A percentile compares a stretch with the other conserved stretches of the same genome.
phyloP scores from a whole-genome alignment of 2,113 vertebrate species.

The Clarias magur region DNA sequence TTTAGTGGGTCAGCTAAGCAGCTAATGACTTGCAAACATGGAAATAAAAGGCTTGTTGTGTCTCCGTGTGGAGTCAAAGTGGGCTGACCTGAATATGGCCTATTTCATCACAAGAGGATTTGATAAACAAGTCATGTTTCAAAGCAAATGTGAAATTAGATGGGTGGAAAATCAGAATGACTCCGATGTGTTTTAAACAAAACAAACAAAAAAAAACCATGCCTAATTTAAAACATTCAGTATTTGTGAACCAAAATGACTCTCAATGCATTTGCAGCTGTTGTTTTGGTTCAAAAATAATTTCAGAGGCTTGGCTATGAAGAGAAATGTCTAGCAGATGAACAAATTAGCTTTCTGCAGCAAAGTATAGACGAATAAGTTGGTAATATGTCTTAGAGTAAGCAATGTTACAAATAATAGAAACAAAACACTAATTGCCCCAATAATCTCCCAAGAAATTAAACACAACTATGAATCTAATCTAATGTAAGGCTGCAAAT shows the following conservation, averaged over 20 bases:
- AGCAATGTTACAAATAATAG: neutral
- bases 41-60: slow-evolving; percentile 24
- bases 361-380: neutral
- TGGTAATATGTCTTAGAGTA: neutral
- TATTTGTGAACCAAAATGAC: slow-evolving; percentile 2
- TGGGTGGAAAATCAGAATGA: neutral
- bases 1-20: slow-evolving; percentile 50
- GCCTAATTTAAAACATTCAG: slow-evolving; percentile 5
- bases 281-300: slow-evolving; percentile 9
- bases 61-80: slow-evolving; percentile 26
- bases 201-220: slow-evolving; percentile 10
- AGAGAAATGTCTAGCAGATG: slow-evolving; percentile 4
- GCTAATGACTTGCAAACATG: slow-evolving; percentile 47
- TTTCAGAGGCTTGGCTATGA: neutral
- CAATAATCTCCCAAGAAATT: neutral
- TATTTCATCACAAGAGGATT: slow-evolving; percentile 2
- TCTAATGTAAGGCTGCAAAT: neutral
- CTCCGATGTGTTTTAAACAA: neutral
- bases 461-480: neutral
- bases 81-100: slow-evolving; percentile 19
- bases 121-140: slow-evolving; percentile 9
- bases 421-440: neutral
- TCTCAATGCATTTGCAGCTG: neutral
- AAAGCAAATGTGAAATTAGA: slow-evolving; percentile 5
- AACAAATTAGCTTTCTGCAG: neutral